Base-by-base conservation (phyloP, 2,888 invertebrate genomes). In the Drosophila leonis region DNA sequence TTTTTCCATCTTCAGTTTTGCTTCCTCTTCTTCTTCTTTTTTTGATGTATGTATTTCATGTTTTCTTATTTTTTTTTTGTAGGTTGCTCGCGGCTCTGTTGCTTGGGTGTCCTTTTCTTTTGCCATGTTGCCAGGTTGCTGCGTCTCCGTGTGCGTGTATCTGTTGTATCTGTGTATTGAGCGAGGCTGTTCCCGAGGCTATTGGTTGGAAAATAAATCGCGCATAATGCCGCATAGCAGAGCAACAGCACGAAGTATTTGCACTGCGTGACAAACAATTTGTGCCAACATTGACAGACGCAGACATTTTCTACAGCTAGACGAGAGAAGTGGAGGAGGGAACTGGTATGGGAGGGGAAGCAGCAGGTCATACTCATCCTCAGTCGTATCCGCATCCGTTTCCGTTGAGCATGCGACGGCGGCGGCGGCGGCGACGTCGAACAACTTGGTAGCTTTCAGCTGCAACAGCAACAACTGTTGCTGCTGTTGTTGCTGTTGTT, bases 181-280 rank as follows among this genome's bases (percentile, higher is more conserved):
- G 69, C 31, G 35, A 31, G 55, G 46, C 56, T 39, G n/a, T 42
- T 54, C 75, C 65, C 62, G 65, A 77, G 79, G 74, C 75, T 71
- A 65, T 81, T 68, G 77, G 69, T 72, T 69, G 73, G 73, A 68
- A 81, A 89, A 87, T 91, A 93, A 93, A 92, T 92, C 92, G 90
- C 90, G 91, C 91, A 91, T 93, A 93, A 93, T 93, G 88, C 93
- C 93, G 85, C 90, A 91, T 91, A 91, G 89, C 88, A 84, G 87
- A 90, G 87, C 92, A 92, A 91, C 90, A 92, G 90, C 93, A 93
- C 93, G 93, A 90, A 92, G 91, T 93, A 92, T 93, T 93, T 93
- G 92, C 92, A 90, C 91, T 92, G 92, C 93, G 93, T 93, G 93
- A 93, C 93, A 91, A 93, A 92, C 91, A 92, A 91, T 92, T 92